Evolutionary conservation across 2,113 vertebrate species (phyloP).

Genomic region (Centrocercus urophasianus): DNA sequence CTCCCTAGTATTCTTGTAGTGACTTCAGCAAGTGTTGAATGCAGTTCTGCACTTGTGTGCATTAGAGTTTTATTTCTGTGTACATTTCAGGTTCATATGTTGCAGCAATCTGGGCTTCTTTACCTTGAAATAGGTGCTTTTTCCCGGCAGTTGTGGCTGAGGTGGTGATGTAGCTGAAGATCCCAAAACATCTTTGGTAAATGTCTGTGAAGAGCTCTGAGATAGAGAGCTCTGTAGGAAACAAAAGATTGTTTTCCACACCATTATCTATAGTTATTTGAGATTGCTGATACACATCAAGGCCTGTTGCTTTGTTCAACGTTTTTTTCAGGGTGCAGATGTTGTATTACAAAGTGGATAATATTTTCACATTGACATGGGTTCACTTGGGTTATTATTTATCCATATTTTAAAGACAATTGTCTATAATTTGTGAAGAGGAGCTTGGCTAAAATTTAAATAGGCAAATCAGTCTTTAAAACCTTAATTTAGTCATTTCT

Average conservation of each 20-base stretch:
- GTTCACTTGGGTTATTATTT: neutral
- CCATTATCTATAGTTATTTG: neutral
- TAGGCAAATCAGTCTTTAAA: conserved; percentile 14
- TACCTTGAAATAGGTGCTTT: neutral
- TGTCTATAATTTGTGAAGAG: neutral
- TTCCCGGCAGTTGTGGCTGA: neutral
- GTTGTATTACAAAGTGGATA: neutral
- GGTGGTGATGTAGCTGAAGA: neutral
- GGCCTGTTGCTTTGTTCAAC: neutral
- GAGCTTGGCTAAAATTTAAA: conserved; percentile 21
- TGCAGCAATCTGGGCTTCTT: neutral
- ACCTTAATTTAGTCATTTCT: conserved; percentile 43
- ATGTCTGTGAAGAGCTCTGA: neutral
- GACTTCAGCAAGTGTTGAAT: neutral
- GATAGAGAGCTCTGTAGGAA: neutral
- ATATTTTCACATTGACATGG: neutral
- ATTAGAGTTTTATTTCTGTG: neutral
- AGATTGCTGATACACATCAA: neutral
- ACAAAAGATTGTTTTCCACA: neutral
- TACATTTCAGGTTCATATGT: neutral
- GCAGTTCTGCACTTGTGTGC: neutral
- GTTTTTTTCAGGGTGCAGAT: conserved; percentile 8
- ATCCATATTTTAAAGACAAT: neutral
- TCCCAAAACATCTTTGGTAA: neutral
- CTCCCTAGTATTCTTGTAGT: neutral